Base-by-base conservation (phyloP, 2,797 vertebrate genomes). In the Ciconia nigra region DNA sequence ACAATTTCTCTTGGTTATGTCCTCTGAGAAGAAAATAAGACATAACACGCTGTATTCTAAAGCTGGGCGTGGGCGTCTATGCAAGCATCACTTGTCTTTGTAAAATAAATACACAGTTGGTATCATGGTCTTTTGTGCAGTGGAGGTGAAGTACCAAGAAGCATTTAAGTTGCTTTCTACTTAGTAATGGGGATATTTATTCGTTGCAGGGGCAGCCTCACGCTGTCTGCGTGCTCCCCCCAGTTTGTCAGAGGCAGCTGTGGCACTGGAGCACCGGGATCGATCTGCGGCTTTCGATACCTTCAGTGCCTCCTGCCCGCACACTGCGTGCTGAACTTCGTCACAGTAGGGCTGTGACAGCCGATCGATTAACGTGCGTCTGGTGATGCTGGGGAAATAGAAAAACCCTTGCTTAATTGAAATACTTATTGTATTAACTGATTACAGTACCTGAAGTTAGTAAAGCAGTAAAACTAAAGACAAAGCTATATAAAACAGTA, bases 291-390 rank as follows among this genome's bases (percentile, higher is more conserved):
- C 73, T 87, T 35, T 58, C 6, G 1, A 2, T 69, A 18, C 35
- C 54, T 39, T 29, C 14, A 1, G 51, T 31, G n/a, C 35, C 37
- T 51, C 15, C 52, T 87, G 62, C 42, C 71, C 0, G 0, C 39
- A 4, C 0, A 5, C 78, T 13, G 8, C 21, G 61, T 5, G 0
- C 67, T 58, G 79, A n/a, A 11, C 37, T 44, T 11, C 33, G 77
- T 82, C 41, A 9, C 1, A 0, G 57, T 3, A 0, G 26, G 33
- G 37, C 22, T 8, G 65, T 26, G 65, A 20, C 69, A 67, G 77
- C 20, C 1, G 0, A 14, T 67, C 0, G 1, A 49, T 67, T 39
- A 9, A 19, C 0, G 3, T 11, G 57, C 1, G 0, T 37, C 76
- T 35, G 79, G 44, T 1, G 1, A 6, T 62, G 79, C 76, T 57